These are phyloP conservation scores for Sinonovacula constricta DNA, from an alignment of 1,140 invertebrate species.

Conservation along the genomic window DNA sequence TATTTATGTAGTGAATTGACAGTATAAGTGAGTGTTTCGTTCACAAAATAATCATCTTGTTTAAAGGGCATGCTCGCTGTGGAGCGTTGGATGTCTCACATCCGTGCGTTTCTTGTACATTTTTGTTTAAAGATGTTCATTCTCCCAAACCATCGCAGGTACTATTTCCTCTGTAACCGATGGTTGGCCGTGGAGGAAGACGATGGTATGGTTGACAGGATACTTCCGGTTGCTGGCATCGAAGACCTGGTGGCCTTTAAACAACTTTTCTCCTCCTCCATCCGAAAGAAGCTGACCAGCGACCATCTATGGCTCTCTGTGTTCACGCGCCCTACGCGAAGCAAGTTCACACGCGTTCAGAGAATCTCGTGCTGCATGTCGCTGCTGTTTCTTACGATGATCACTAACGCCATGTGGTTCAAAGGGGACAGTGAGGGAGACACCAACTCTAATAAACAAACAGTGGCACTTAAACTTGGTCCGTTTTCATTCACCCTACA, in stretches of 20 bases:
- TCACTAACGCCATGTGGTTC: constrained; percentile 77
- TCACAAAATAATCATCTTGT: no score
- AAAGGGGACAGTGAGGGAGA: constrained; percentile 53
- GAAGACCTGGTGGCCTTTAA: constrained; percentile 77
- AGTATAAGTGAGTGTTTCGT: no score
- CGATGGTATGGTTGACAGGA: constrained; percentile 78
- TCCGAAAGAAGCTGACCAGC: constrained; percentile 78
- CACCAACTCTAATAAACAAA: constrained; percentile 31
- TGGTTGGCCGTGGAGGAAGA: constrained; percentile 79
- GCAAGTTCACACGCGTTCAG: constrained; percentile 69
- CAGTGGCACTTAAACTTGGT: constrained; percentile 45
- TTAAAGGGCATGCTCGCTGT: no score
- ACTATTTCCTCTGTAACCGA: constrained; percentile 74
- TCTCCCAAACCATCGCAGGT: constrained; percentile 66
- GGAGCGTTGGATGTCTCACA: no score
- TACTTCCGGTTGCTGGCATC: constrained; percentile 76
- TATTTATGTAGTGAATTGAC: no score
- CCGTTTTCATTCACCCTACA: constrained; percentile 58
- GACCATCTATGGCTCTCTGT: constrained; percentile 78
- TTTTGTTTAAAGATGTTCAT: no score
- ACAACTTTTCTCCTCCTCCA: constrained; percentile 77
- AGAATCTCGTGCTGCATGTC: constrained; percentile 71
- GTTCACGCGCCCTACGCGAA: constrained; percentile 64
- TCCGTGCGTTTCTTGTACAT: no score
- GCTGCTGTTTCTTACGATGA: constrained; percentile 73